Evolutionary conservation across 2,888 invertebrate species (phyloP).

Genomic region (Agonum fuliginosum): DNA sequence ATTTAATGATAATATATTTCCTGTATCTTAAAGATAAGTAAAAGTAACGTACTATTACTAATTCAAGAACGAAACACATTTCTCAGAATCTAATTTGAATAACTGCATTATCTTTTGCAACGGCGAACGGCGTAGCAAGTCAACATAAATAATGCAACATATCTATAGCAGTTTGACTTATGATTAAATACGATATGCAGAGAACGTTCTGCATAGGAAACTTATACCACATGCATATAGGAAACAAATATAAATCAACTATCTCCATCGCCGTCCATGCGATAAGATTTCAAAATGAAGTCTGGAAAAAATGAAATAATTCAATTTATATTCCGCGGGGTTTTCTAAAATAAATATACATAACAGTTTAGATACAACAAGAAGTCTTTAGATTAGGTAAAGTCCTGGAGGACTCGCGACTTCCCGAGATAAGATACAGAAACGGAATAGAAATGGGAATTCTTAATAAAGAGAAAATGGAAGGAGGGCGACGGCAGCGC

Average conservation of each 20-base stretch:
- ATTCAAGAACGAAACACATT: too few species aligned
- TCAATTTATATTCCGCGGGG: slow-evolving; percentile 53
- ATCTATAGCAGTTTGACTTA: neutral
- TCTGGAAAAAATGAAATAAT: slow-evolving; percentile 48
- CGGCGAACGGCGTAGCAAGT: too few species aligned
- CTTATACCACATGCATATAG: slow-evolving; percentile 5
- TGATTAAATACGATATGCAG: slow-evolving; percentile 15
- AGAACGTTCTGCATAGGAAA: neutral
- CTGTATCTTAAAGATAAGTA: too few species aligned
- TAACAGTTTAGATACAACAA: slow-evolving; percentile 59
- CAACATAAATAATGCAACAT: neutral
- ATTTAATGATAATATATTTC: too few species aligned
- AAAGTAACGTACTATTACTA: too few species aligned
- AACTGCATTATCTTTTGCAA: too few species aligned
- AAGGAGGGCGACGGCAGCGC: slow-evolving; percentile 64
- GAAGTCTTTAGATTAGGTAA: slow-evolving; percentile 54
- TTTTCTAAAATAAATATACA: slow-evolving; percentile 57
- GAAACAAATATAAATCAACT: slow-evolving; percentile 37
- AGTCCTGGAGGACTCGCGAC: neutral
- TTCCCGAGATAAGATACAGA: slow-evolving; percentile 58
- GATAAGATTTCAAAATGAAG: slow-evolving; percentile 37
- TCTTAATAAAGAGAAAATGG: slow-evolving; percentile 60
- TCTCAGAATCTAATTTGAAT: too few species aligned
- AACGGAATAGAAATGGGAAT: slow-evolving; percentile 59
- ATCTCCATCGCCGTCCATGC: neutral